These are phyloP conservation scores for Leptinotarsa defecta DNA, from an alignment of 1,140 invertebrate genomes.

Conservation along the genomic window DNA sequence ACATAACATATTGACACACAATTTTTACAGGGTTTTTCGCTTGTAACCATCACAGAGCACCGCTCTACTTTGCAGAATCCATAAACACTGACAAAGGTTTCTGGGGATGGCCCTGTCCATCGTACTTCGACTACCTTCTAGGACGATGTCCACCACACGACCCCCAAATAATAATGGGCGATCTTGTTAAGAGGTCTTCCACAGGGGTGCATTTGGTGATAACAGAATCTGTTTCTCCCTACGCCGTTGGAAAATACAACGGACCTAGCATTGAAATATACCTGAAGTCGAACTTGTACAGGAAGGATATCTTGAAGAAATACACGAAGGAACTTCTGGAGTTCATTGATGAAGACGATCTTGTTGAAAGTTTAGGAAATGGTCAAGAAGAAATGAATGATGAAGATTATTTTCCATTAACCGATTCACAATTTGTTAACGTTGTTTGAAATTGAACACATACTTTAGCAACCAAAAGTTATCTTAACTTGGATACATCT, in stretches of 20 bases:
- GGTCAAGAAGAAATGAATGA: background rate
- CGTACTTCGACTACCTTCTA: conserved; percentile 66
- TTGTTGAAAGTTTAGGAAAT: background rate
- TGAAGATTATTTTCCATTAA: background rate
- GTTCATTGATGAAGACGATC: conserved; percentile 36
- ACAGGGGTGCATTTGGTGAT: conserved; percentile 52
- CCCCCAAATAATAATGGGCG: conserved; percentile 51
- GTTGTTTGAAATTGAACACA: background rate
- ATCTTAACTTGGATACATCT: no score
- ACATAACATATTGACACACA: no score
- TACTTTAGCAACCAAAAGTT: no score
- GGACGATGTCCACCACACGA: conserved; percentile 60
- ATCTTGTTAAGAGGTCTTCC: conserved; percentile 37
- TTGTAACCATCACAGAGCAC: conserved; percentile 72
- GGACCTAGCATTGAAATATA: conserved; percentile 46
- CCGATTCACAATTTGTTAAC: background rate
- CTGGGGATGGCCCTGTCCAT: conserved; percentile 70
- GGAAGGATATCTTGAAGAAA: conserved; percentile 35
- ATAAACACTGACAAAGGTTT: conserved; percentile 71
- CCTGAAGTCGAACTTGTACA: conserved; percentile 32
- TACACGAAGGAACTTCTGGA: conserved; percentile 35
- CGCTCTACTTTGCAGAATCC: conserved; percentile 75
- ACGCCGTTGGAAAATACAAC: conserved; percentile 48
- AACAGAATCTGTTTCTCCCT: conserved; percentile 48
- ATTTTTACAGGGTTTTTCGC: conserved; percentile 50